Conservation (phyloP, 2,113 vertebrate species). For the Enhydra lutris region DNA sequence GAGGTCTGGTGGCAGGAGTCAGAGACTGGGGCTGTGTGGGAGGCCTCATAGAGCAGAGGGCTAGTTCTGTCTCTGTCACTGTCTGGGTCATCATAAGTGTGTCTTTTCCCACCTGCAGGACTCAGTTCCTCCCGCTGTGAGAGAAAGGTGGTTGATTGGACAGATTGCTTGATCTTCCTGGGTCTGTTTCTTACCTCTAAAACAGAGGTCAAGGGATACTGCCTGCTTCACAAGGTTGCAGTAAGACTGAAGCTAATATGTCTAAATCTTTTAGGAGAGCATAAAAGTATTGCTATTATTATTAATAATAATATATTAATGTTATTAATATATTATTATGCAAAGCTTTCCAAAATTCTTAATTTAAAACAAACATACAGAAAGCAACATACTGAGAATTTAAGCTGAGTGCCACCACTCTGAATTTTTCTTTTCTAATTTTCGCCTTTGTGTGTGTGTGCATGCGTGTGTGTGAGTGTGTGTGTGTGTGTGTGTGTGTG, state of each 20-base stretch:
- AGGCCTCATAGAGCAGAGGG: background rate
- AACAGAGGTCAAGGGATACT: background rate
- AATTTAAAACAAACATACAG: background rate
- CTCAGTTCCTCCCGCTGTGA: background rate
- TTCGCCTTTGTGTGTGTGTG: background rate
- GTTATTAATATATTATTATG: no score
- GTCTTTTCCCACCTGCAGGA: background rate
- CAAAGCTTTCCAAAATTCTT: background rate
- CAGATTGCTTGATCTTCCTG: background rate
- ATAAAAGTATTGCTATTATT: background rate
- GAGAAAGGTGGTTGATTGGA: background rate
- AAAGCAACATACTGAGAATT: background rate
- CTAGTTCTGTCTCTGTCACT: background rate
- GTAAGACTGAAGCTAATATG: background rate
- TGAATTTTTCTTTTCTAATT: background rate
- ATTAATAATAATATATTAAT: no score
- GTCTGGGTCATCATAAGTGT: background rate
- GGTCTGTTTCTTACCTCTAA: background rate
- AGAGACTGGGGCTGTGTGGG: background rate
- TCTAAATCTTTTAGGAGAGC: background rate
- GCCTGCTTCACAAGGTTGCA: background rate
- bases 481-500: background rate
- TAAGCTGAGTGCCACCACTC: background rate
- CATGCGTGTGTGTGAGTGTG: background rate
- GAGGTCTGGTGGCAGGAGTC: background rate